Evolutionary conservation across 2,888 invertebrate species (phyloP), one percentile per base, ranked within the genome.

Genomic region (Acrocyrtus sp.): DNA sequence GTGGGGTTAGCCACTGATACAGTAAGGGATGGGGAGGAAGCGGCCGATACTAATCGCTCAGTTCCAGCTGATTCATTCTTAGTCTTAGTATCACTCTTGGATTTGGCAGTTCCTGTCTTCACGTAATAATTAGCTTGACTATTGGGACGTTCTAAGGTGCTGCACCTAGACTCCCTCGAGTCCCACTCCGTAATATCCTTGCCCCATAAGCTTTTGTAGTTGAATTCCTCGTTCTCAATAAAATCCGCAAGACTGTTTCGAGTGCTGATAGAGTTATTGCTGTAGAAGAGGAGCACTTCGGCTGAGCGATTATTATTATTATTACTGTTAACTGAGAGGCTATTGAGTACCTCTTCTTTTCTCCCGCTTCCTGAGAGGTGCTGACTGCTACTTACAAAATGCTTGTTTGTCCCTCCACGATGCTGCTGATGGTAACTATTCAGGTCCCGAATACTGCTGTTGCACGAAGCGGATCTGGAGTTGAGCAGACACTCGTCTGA

Each of bases 191-290:
- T 65, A 19, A 77, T 74, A 61, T 78, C 78, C 50, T 78, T 78
- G n/a, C 78, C 78, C 78, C 78, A 78, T 22, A 78, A 51, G 54
- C 77, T 77, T 53, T 76, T 75, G 48, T 69, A 78, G 22, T 78
- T 74, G 50, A 76, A 73, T 15, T 78, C 78, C n/a, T 77, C 78
- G 53, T 74, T 72, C 17, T 73, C 68, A 15, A 66, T 74, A 26
- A 68, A 69, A 24, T 68, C 72, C 3, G 60, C 66, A 4, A 72
- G 39, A 34, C 72, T 72, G 47, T 72, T 72, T 45, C 72, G 24
- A 15, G 74, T 65, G 34, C 69, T 74, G n/a, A 70, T 60, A 1
- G 62, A 65, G 54, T 72, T 65, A 24, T 77, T 72, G 24, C 67
- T 73, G 67, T 77, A 75, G 51, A 73, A 67, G 15, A 77, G 67